Evolutionary conservation across 1,140 invertebrate species (phyloP).

Genomic region (Helicoverpa zea): DNA sequence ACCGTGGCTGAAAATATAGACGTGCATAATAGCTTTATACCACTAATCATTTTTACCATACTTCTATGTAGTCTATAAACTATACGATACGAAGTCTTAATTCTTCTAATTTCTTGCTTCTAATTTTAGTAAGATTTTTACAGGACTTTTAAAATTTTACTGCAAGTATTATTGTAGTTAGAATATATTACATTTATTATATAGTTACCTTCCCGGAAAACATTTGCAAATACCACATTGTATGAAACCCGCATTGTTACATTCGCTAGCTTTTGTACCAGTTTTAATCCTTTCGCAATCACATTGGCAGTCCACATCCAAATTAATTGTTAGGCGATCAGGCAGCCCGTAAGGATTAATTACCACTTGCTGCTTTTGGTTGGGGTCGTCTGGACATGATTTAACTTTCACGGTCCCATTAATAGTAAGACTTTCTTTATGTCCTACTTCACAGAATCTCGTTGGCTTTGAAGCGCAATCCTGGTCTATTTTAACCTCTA

Average conservation of each 20-base stretch:
- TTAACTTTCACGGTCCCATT: constrained; percentile 61
- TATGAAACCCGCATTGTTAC: constrained; percentile 86
- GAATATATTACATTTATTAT: background rate
- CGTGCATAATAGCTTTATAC: background rate
- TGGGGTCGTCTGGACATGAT: constrained; percentile 53
- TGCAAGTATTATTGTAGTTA: too few species aligned
- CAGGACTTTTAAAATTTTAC: too few species aligned
- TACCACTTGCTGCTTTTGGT: constrained; percentile 43
- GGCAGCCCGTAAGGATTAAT: constrained; percentile 62
- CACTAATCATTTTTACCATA: background rate
- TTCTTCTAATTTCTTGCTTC: too few species aligned
- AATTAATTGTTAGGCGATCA: constrained; percentile 65
- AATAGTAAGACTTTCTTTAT: constrained; percentile 57
- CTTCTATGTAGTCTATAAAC: too few species aligned
- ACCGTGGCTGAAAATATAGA: constrained; percentile 84
- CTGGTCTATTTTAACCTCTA: constrained; percentile 61
- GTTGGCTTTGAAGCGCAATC: constrained; percentile 59
- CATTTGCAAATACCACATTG: constrained; percentile 93
- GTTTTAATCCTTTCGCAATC: constrained; percentile 84
- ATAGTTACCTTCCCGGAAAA: constrained; percentile 82
- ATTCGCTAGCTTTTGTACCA: constrained; percentile 78
- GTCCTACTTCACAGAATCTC: constrained; percentile 59
- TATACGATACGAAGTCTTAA: too few species aligned
- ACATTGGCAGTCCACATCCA: constrained; percentile 86
- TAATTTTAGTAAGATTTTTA: too few species aligned